Evolutionary conservation across 1,140 invertebrate genomes (phyloP), one percentile per base, ranked within the genome.

Genomic region (Bacillus rossius): DNA sequence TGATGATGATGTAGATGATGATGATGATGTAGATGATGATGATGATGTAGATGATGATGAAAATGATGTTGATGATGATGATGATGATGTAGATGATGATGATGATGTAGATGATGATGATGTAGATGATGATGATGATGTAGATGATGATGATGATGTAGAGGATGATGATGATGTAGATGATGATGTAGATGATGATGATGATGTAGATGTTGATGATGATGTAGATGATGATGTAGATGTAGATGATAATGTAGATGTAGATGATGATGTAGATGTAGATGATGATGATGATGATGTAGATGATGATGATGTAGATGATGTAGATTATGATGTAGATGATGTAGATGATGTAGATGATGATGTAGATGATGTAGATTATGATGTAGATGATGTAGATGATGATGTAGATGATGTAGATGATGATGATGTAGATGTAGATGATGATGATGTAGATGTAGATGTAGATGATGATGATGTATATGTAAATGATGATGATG

Each of bases 301-400:
- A 13, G 51, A 38, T 16, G 51, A 53, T 53, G 51, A 23, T 17
- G 51, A 53, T 53, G 8, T 13, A n/a, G 51, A 53, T 23, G 23
- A 38, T 7, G 51, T 42, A 14, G 51, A 16, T 10, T 26, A 53
- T 53, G 51, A 23, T 23, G 51, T 42, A 13, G 25, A 38, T 37
- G 22, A 53, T 41, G 29, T 14, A 3, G 16, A 42, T n/a, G 23
- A 23, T 16, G 23, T 3, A 3, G 25, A 23, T 16, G 2, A 53
- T 53, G 8, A 38, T 34, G 51, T 42, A 42, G 51, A 16, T 23
- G 51, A 53, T 16, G 51, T 13, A 4, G 8, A 53, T 38, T 16
- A 23, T 23, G 51, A 53, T 53, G 23, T 13, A 26, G 51, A 53
- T 53, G 51, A 38, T 17, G 51, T 42, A 8, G 29, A 38, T 16